Conservation (phyloP, 2,113 vertebrate species). For the Anolis carolinensis region DNA sequence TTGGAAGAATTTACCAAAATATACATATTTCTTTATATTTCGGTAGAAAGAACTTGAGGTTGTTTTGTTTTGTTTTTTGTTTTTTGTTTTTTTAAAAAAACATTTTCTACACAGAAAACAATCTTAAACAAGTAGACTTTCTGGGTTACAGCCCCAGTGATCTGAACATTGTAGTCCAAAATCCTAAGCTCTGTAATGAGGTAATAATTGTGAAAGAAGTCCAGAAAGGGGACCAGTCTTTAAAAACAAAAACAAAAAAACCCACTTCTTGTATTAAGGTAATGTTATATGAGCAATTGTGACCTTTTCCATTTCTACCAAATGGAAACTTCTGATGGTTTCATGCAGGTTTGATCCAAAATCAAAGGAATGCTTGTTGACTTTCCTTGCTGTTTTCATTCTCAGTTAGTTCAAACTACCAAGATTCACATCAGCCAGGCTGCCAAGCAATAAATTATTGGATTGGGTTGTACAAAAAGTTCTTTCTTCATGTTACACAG, state of each 20-base stretch:
- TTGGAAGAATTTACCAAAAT: too few species aligned
- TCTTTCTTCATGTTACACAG: neutral
- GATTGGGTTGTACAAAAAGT: neutral
- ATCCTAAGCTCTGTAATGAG: too few species aligned
- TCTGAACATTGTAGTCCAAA: too few species aligned
- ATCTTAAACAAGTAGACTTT: too few species aligned
- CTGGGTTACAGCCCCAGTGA: too few species aligned
- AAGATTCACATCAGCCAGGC: neutral
- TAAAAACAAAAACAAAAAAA: neutral
- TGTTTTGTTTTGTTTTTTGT: too few species aligned
- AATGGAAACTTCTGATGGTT: neutral
- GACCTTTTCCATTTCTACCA: neutral
- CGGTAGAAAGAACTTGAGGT: too few species aligned
- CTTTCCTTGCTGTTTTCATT: conserved; percentile 2
- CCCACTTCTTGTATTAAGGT: neutral
- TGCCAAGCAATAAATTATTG: neutral
- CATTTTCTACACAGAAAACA: too few species aligned
- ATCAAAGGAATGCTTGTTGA: neutral
- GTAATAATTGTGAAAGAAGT: too few species aligned
- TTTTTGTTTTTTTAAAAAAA: too few species aligned
- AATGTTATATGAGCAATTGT: conserved; percentile 7
- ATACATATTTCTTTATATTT: too few species aligned
- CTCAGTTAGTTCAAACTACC: neutral
- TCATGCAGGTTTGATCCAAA: conserved; percentile 8
- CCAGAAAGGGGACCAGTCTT: too few species aligned